A percentile compares a stretch with the other conserved stretches of the same genome.
Conservation (phyloP, 2,888 invertebrate species). For the Cerastis rubricosa region DNA sequence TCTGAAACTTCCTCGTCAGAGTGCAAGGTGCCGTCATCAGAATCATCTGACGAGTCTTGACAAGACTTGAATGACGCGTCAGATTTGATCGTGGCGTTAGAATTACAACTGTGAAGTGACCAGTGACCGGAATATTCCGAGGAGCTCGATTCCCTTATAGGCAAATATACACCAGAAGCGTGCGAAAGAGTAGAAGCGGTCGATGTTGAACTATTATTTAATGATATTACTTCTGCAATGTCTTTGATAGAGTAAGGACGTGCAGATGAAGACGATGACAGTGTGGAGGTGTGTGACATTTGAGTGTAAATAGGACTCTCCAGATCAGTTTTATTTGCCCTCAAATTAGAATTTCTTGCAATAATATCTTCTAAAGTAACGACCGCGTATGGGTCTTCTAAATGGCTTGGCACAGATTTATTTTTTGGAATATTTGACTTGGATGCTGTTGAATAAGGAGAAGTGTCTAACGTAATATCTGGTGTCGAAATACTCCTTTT, state of each 20-base stretch:
- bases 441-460: slow-evolving; percentile 79
- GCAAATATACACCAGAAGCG: slow-evolving; percentile 83
- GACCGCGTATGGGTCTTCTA: slow-evolving; percentile 85
- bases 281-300: slow-evolving; percentile 81
- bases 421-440: slow-evolving; percentile 79
- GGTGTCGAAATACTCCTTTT: slow-evolving; percentile 88
- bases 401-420: slow-evolving; percentile 81
- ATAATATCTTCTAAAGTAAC: slow-evolving; percentile 79
- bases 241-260: slow-evolving; percentile 87
- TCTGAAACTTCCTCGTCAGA: slow-evolving; percentile 86
- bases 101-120: slow-evolving; percentile 86
- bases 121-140: slow-evolving; percentile 88
- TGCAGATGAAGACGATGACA: slow-evolving; percentile 79
- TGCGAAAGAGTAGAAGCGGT: slow-evolving; percentile 78
- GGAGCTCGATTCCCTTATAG: slow-evolving; percentile 84
- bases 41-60: slow-evolving; percentile 85
- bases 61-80: slow-evolving; percentile 86
- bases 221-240: slow-evolving; percentile 85
- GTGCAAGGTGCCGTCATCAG: slow-evolving; percentile 82
- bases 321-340: slow-evolving; percentile 61
- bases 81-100: slow-evolving; percentile 84
- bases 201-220: slow-evolving; percentile 79
- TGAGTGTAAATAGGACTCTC: slow-evolving; percentile 75
- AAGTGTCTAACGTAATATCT: slow-evolving; percentile 82
- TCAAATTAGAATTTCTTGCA: slow-evolving; percentile 65